Evolutionary conservation across 1,140 invertebrate species (phyloP).

Genomic region (Leucophenga varia): DNA sequence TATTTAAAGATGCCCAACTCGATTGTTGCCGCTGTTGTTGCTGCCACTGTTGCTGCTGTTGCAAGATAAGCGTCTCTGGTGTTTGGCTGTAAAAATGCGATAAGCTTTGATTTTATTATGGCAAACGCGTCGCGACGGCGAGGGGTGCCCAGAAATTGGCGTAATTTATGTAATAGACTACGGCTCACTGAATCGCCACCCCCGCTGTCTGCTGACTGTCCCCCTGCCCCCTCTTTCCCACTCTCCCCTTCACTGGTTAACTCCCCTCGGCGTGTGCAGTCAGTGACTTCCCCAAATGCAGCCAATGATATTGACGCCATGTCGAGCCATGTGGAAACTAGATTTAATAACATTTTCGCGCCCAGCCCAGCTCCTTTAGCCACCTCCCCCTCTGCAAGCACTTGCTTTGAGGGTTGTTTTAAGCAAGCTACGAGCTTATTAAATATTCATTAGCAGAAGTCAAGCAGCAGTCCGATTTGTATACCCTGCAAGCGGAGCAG

Average conservation of each 20-base stretch:
- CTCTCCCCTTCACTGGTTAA: too few relatives aligned
- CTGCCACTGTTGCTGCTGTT: conserved; percentile 13
- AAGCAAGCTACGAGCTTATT: too few relatives aligned
- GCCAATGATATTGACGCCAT: too few relatives aligned
- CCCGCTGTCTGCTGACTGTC: conserved; percentile 4
- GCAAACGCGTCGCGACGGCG: conserved; percentile 34
- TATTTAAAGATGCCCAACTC: conserved; percentile 56
- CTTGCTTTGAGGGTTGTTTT: too few relatives aligned
- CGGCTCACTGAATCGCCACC: conserved; percentile 21
- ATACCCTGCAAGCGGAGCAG: too few relatives aligned
- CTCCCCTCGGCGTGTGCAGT: too few relatives aligned
- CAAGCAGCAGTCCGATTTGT: too few relatives aligned
- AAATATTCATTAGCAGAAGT: conserved; percentile 48
- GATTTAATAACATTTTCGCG: conserved; percentile 52
- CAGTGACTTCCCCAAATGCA: too few relatives aligned
- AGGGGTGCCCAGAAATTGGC: conserved; percentile 35
- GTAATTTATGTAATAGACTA: conserved; percentile 50
- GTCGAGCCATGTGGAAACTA: conserved; percentile 35
- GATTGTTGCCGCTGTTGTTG: too few relatives aligned
- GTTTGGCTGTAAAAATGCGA: conserved; percentile 54
- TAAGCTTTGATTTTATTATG: conserved; percentile 54
- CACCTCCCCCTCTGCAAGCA: too few relatives aligned
- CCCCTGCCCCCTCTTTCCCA: too few relatives aligned
- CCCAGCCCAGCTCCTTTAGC: too few relatives aligned
- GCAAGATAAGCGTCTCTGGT: conserved; percentile 52